These are phyloP conservation scores for Corydoras maculifer DNA, from an alignment of 2,113 vertebrate species.

Conservation along the genomic window DNA sequence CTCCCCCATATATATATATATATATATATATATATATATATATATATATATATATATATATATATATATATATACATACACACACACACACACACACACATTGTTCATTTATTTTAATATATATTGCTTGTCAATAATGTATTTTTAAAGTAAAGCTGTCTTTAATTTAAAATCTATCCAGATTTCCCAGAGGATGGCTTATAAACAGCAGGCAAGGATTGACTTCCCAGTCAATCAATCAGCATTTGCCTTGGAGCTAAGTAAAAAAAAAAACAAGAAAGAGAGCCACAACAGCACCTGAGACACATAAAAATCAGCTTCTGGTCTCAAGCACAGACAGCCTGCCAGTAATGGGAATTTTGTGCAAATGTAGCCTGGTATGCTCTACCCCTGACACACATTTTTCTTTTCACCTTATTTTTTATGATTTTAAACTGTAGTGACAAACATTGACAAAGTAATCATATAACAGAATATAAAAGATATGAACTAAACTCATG, in stretches of 20 bases:
- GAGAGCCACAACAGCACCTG: conserved; percentile 20
- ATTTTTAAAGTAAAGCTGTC: conserved; percentile 51
- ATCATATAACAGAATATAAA: neutral
- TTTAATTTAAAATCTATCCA: conserved; percentile 56
- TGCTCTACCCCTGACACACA: neutral
- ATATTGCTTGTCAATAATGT: conserved; percentile 48
- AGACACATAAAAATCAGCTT: conserved; percentile 33
- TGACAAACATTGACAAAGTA: conserved; percentile 1
- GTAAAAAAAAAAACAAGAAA: conserved; percentile 18
- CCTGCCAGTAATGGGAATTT: conserved; percentile 27
- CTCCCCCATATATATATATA: too few relatives aligned
- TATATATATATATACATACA: too few relatives aligned
- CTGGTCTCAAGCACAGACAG: conserved; percentile 13
- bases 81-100: neutral
- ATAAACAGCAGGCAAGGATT: conserved; percentile 46
- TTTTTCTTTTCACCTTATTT: neutral
- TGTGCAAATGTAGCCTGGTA: conserved; percentile 34
- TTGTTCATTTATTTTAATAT: conserved; percentile 31
- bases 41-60: too few relatives aligned
- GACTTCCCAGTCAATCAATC: conserved; percentile 50
- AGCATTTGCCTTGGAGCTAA: conserved; percentile 34
- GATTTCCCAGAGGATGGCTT: conserved; percentile 40
- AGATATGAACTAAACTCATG: neutral
- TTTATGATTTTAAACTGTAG: conserved; percentile 23
- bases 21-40: too few relatives aligned